phyloP scores from a whole-genome alignment of 1,140 invertebrate genomes.

The Aporrectodea caliginosa region DNA sequence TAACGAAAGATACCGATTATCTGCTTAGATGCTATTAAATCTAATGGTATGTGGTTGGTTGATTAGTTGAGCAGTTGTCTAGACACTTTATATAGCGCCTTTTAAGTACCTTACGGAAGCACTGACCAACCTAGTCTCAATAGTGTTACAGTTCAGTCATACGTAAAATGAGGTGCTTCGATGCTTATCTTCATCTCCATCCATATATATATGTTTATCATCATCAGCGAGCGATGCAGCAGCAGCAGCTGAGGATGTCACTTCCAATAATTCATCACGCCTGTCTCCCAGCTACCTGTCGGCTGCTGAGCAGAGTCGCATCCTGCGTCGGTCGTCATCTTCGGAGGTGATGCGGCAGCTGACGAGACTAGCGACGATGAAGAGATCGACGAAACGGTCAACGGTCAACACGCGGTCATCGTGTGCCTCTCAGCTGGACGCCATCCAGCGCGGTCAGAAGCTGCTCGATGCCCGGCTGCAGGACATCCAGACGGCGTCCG shows the following conservation, averaged over 20 bases:
- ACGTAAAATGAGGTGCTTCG: too few species aligned
- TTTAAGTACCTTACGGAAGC: too few species aligned
- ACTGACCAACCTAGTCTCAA: too few species aligned
- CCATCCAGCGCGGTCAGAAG: slow-evolving; percentile 51
- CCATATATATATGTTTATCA: too few species aligned
- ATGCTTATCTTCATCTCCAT: too few species aligned
- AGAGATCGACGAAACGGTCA: slow-evolving; percentile 29
- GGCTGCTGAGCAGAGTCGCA: neutral
- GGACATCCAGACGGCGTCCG: slow-evolving; percentile 49
- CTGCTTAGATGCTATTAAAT: too few species aligned
- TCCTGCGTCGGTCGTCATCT: neutral
- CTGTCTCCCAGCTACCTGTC: neutral
- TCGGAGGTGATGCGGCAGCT: slow-evolving; percentile 12
- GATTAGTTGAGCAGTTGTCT: too few species aligned
- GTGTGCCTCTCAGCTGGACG: slow-evolving; percentile 50
- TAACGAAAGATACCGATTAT: too few species aligned
- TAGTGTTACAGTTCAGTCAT: too few species aligned
- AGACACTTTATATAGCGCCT: too few species aligned
- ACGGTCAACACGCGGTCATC: slow-evolving; percentile 41
- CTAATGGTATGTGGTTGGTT: too few species aligned
- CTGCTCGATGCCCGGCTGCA: slow-evolving; percentile 51
- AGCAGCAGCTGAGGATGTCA: neutral
- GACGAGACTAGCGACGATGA: slow-evolving; percentile 3
- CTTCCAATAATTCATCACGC: neutral
- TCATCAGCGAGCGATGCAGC: too few species aligned